Evolutionary conservation across 2,797 vertebrate species (phyloP).

Genomic region (Chaetodon trifasciatus): DNA sequence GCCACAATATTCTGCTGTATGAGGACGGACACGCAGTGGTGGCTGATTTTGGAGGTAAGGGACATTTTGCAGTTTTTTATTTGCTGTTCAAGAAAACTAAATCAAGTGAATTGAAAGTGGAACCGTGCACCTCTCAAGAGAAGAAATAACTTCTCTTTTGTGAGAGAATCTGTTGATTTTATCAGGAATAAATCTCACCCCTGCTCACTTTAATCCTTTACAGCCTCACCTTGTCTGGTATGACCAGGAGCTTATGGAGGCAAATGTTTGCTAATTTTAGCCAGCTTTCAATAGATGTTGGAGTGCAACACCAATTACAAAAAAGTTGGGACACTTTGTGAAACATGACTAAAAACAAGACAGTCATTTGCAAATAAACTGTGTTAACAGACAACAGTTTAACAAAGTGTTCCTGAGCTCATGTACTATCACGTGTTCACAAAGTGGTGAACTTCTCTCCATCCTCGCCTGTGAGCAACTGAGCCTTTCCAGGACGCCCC

Average conservation of each 20-base stretch:
- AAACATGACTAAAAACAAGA: too few species aligned
- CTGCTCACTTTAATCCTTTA: not conserved
- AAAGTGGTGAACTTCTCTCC: too few species aligned
- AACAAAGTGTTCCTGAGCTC: too few species aligned
- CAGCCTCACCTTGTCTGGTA: not conserved
- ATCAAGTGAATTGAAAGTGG: not conserved
- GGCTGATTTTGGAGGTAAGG: slow-evolving; percentile 95
- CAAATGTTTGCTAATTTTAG: not conserved
- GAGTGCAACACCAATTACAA: not conserved
- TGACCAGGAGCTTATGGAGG: not conserved
- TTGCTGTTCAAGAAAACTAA: not conserved
- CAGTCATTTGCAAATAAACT: too few species aligned
- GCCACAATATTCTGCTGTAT: slow-evolving; percentile 96
- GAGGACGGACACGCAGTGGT: slow-evolving; percentile 96
- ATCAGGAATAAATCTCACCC: not conserved
- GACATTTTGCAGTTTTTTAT: not conserved
- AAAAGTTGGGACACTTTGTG: too few species aligned
- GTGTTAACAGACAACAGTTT: too few species aligned
- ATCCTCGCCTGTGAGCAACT: too few species aligned
- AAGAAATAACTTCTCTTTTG: not conserved
- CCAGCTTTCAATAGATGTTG: not conserved
- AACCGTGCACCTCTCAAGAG: not conserved
- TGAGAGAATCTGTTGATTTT: not conserved
- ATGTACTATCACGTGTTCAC: too few species aligned
- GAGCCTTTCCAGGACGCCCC: too few species aligned